phyloP scores from a whole-genome alignment of 2,888 invertebrate genomes.

The Cantharis rufa region DNA sequence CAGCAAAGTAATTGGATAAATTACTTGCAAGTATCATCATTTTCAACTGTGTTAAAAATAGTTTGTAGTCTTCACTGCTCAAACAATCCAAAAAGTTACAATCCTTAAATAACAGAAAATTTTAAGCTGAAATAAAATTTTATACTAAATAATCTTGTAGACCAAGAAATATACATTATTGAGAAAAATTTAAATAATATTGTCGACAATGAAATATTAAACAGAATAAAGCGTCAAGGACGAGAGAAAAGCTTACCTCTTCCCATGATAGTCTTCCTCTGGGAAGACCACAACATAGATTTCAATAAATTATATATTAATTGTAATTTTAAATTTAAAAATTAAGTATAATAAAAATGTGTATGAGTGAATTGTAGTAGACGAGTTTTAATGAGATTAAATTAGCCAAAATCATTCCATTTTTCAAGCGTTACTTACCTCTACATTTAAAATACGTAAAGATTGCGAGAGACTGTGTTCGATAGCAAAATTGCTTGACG shows the following conservation, averaged over 20 bases:
- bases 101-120: conserved; percentile 53
- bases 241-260: too few species aligned
- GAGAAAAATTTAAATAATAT: background rate
- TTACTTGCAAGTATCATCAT: conserved; percentile 83
- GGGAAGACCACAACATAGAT: too few species aligned
- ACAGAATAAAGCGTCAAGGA: too few species aligned
- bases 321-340: too few species aligned
- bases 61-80: conserved; percentile 68
- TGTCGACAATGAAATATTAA: too few species aligned
- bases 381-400: too few species aligned
- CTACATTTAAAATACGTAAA: conserved; percentile 80
- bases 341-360: too few species aligned
- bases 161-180: too few species aligned
- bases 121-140: background rate
- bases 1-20: conserved; percentile 72
- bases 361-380: too few species aligned
- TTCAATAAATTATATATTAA: too few species aligned
- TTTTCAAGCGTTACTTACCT: conserved; percentile 46
- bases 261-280: too few species aligned
- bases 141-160: background rate
- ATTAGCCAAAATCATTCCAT: too few species aligned
- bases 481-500: conserved; percentile 86
- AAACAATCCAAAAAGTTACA: conserved; percentile 80
- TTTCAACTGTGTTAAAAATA: conserved; percentile 71
- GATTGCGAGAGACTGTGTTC: conserved; percentile 87